Conservation (phyloP, 2,113 vertebrate species). For the Lampris incognitus region DNA sequence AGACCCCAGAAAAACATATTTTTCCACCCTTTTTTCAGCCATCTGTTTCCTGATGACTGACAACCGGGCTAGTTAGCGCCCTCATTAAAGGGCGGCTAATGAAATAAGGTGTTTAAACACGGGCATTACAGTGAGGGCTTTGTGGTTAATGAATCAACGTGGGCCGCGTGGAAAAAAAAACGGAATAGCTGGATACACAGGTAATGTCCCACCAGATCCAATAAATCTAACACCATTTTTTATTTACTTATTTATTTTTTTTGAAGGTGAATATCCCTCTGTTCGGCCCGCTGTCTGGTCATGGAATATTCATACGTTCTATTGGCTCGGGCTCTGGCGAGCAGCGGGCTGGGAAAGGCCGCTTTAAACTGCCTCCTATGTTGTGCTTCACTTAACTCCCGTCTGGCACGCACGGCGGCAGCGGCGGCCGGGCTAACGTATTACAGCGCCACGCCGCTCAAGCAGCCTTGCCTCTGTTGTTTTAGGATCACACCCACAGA, state of each 20-base stretch:
- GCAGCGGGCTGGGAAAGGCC: slow-evolving; percentile 38
- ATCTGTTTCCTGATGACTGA: slow-evolving; percentile 67
- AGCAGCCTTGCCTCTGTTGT: slow-evolving; percentile 12
- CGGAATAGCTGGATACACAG: slow-evolving; percentile 65
- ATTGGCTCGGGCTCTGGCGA: slow-evolving; percentile 47
- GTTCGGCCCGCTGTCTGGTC: slow-evolving; percentile 46
- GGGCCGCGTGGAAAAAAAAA: slow-evolving; percentile 60
- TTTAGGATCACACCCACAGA: slow-evolving; percentile 29
- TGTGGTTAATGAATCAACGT: slow-evolving; percentile 74
- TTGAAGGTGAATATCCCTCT: slow-evolving; percentile 64
- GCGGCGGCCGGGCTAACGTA: slow-evolving; percentile 26
- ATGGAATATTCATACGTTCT: slow-evolving; percentile 67
- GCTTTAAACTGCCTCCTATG: slow-evolving; percentile 42
- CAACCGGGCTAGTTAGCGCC: slow-evolving; percentile 67
- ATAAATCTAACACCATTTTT: slow-evolving; percentile 68
- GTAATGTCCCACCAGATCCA: slow-evolving; percentile 72
- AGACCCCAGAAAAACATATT: slow-evolving; percentile 54
- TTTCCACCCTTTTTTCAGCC: slow-evolving; percentile 56
- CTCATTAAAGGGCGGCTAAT: slow-evolving; percentile 77
- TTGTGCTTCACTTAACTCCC: slow-evolving; percentile 45
- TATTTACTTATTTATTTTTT: slow-evolving; percentile 10
- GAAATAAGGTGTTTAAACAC: slow-evolving; percentile 78
- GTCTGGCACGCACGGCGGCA: slow-evolving; percentile 36
- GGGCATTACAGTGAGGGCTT: slow-evolving; percentile 70
- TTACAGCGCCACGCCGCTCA: slow-evolving; percentile 8